phyloP scores from a whole-genome alignment of 2,113 vertebrate species.

The Penelope pileata region DNA sequence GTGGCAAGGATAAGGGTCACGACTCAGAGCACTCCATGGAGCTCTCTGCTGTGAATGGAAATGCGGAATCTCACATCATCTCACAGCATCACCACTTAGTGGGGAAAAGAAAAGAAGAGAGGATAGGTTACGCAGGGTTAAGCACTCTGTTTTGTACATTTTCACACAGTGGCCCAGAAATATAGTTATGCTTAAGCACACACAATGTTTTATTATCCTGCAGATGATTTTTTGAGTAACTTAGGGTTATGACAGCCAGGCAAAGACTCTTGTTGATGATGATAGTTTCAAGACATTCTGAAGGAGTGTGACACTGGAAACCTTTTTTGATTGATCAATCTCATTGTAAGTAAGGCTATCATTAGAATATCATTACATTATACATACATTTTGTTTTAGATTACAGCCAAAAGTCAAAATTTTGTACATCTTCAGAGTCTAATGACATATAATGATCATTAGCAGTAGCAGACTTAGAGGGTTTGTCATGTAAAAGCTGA shows the following conservation, averaged over 20 bases:
- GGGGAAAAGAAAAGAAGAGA: background rate
- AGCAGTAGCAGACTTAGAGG: background rate
- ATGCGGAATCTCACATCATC: background rate
- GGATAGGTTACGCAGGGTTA: rapidly evolving
- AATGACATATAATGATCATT: background rate
- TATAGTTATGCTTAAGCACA: background rate
- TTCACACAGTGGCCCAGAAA: background rate
- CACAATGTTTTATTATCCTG: background rate
- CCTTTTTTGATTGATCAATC: background rate
- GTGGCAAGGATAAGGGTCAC: background rate
- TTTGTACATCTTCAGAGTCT: background rate
- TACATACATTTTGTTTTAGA: background rate
- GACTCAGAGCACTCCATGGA: background rate
- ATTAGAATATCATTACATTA: background rate
- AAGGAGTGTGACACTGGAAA: background rate
- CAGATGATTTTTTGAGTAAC: background rate
- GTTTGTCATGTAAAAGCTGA: background rate
- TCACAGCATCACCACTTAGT: background rate
- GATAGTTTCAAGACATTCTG: background rate
- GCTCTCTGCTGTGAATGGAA: background rate
- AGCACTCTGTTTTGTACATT: background rate
- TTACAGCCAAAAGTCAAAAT: background rate
- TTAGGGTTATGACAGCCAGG: background rate
- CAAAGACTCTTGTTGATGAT: background rate
- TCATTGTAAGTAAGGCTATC: background rate